Percentiles rank a stretch among this genome's conserved stretches.
Evolutionary conservation across 1,140 invertebrate genomes (phyloP).

Genomic region (Subanguina moxae): DNA sequence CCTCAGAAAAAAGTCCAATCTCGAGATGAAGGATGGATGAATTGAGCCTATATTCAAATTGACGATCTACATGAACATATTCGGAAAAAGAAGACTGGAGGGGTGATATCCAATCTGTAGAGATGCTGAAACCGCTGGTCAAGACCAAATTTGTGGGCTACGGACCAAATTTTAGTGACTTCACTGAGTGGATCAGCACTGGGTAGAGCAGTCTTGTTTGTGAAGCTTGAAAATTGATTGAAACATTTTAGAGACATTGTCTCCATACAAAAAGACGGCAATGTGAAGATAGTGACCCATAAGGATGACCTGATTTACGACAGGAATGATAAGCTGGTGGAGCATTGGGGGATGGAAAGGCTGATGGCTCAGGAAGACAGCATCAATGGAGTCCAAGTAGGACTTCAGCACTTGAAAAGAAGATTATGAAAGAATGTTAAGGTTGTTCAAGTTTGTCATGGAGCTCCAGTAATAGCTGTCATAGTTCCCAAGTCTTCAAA

Average conservation of each 20-base stretch:
- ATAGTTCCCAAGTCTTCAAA: constrained; percentile 42
- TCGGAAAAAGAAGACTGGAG: too few relatives aligned
- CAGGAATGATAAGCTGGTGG: constrained; percentile 44
- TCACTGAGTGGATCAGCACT: constrained; percentile 46
- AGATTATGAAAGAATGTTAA: constrained; percentile 16
- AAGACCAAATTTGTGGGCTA: constrained; percentile 54
- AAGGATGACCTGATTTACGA: constrained; percentile 53
- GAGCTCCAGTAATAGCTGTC: constrained; percentile 51
- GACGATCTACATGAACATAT: too few relatives aligned
- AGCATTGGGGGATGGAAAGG: constrained; percentile 55
- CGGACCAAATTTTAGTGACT: constrained; percentile 45
- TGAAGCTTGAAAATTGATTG: constrained; percentile 12
- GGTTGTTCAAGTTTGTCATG: constrained; percentile 46
- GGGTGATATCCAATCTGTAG: too few relatives aligned
- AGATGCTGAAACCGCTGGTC: constrained; percentile 29
- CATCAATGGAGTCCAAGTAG: constrained; percentile 52
- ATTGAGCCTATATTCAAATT: too few relatives aligned
- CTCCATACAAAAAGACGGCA: constrained; percentile 44
- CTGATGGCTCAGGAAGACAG: constrained; percentile 39
- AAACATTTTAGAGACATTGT: constrained; percentile 48
- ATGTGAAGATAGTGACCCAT: constrained; percentile 53
- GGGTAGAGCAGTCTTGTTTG: constrained; percentile 32
- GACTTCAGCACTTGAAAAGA: background rate
- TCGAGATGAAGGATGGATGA: too few relatives aligned
- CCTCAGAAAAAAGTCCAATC: too few relatives aligned